These are phyloP conservation scores for Lateolabrax maculatus DNA, from an alignment of 2,797 vertebrate species.

Conservation along the genomic window DNA sequence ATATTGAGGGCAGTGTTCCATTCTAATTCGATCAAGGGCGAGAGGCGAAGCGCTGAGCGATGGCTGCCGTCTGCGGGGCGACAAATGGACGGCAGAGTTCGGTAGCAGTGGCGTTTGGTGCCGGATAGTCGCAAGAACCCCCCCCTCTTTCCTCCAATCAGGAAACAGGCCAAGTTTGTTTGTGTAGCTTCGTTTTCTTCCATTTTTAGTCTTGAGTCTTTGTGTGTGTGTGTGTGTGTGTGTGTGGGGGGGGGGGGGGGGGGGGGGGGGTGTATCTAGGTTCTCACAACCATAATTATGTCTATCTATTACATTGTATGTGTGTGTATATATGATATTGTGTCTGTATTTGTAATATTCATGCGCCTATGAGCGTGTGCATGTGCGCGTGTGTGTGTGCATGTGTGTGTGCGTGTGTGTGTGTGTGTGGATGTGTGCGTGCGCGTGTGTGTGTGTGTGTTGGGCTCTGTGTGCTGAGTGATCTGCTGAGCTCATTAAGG, in stretches of 20 bases:
- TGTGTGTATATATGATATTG: background rate
- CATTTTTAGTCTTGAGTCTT: constrained; percentile 9
- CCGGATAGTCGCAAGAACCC: background rate
- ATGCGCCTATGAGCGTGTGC: background rate
- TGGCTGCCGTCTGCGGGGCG: background rate
- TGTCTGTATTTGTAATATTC: constrained; percentile 26
- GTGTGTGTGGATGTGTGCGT: constrained; percentile 37
- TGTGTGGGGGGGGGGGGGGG: too few species aligned
- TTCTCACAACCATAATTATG: background rate
- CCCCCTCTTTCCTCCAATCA: constrained; percentile 3
- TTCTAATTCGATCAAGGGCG: constrained; percentile 65
- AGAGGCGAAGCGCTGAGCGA: constrained; percentile 10
- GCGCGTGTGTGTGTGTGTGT: constrained; percentile 17
- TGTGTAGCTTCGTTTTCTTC: constrained; percentile 1
- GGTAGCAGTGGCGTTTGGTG: background rate
- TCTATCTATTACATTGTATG: background rate
- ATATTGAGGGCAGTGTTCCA: constrained; percentile 54
- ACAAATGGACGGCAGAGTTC: background rate
- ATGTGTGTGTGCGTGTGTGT: constrained; percentile 15
- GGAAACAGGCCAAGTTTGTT: constrained; percentile 32
- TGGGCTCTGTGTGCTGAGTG: constrained; percentile 57
- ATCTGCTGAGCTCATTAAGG: constrained; percentile 82
- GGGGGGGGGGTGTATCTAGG: background rate
- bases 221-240: background rate
- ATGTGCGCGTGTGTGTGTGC: constrained; percentile 1